Conservation (phyloP, 2,113 vertebrate genomes). For the Ranitomeya variabilis region DNA sequence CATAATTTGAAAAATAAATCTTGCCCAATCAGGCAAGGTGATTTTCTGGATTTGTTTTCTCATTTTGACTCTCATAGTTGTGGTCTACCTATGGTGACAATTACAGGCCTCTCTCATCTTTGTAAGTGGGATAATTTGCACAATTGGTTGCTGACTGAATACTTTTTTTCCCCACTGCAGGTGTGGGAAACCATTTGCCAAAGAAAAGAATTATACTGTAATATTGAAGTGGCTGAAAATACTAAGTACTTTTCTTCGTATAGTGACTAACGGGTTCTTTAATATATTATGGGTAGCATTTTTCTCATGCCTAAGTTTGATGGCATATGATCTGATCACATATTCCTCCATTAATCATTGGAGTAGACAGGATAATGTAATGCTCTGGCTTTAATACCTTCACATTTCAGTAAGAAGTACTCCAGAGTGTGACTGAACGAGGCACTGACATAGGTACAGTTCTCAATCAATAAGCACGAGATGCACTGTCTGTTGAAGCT, state of each 20-base stretch:
- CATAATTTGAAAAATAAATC: no score
- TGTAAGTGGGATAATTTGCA: no score
- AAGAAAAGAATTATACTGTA: neutral
- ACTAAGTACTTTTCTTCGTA: no score
- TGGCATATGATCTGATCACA: neutral
- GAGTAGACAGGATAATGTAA: slow-evolving; percentile 15
- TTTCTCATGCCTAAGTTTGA: neutral
- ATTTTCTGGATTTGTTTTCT: no score
- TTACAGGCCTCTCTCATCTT: no score
- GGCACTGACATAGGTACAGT: slow-evolving; percentile 86
- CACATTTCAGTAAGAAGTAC: slow-evolving; percentile 87
- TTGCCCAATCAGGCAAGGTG: no score
- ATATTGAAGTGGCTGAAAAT: neutral
- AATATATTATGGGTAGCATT: neutral
- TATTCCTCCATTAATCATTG: neutral
- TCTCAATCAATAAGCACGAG: slow-evolving; percentile 84
- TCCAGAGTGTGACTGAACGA: slow-evolving; percentile 84
- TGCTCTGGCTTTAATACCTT: slow-evolving; percentile 76
- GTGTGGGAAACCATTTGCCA: neutral
- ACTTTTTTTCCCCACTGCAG: no score
- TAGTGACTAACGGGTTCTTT: neutral
- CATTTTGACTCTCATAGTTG: no score
- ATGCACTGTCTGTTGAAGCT: slow-evolving; percentile 91
- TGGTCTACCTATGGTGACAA: no score
- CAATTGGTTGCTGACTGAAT: no score